phyloP scores from a whole-genome alignment of 2,888 invertebrate genomes.

The Sthenelais limicola region DNA sequence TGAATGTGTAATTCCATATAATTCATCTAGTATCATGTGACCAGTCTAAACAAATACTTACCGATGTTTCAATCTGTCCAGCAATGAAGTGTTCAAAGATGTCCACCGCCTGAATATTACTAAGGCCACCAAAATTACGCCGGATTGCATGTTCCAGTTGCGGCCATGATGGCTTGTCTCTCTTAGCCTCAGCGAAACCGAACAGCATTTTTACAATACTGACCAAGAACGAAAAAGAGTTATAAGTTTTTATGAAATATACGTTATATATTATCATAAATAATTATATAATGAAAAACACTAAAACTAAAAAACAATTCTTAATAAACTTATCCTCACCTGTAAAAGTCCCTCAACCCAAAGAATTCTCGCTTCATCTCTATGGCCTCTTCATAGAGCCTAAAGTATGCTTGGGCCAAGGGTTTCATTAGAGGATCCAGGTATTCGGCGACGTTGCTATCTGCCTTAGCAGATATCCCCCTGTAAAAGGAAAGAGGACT shows the following conservation, averaged over 20 bases:
- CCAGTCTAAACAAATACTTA: no score
- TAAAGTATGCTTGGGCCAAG: constrained; percentile 60
- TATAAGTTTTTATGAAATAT: no score
- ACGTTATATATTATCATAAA: no score
- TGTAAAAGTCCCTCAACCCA: constrained; percentile 67
- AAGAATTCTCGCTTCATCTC: constrained; percentile 62
- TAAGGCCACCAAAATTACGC: constrained; percentile 66
- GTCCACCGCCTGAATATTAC: no score
- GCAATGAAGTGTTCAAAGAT: no score
- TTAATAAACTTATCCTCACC: no score
- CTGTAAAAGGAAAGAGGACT: constrained; percentile 50
- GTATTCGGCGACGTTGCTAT: constrained; percentile 46
- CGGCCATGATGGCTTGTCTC: constrained; percentile 53
- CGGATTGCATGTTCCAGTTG: constrained; percentile 59
- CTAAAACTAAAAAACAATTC: no score
- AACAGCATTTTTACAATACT: constrained; percentile 62
- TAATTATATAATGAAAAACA: no score
- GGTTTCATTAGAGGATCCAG: constrained; percentile 55
- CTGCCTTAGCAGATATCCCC: constrained; percentile 57
- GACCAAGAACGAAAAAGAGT: background rate
- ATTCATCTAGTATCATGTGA: no score
- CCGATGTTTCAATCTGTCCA: no score
- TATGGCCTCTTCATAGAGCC: constrained; percentile 56
- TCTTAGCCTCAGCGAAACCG: constrained; percentile 54
- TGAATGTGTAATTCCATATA: no score